Conservation (phyloP, 2,888 invertebrate species). For the Elegia similella region DNA sequence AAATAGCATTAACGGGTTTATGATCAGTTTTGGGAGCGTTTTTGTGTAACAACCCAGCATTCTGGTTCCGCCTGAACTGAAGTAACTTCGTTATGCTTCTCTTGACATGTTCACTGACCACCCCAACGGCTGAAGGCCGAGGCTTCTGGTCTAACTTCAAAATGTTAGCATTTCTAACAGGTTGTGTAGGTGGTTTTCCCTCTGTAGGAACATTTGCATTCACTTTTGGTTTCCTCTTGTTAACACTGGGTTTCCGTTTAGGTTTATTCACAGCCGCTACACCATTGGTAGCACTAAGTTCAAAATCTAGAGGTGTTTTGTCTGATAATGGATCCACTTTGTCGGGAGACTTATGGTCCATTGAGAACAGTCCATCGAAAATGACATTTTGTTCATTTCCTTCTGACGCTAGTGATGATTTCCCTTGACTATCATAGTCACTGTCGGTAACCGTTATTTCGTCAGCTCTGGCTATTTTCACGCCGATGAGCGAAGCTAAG, state of each 20-base stretch:
- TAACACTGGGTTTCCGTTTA: constrained; percentile 16
- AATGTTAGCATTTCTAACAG: not conserved
- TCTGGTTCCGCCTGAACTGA: constrained; percentile 45
- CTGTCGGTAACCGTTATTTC: constrained; percentile 38
- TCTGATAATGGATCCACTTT: constrained; percentile 25
- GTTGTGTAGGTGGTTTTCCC: not conserved
- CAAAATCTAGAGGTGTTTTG: constrained; percentile 14
- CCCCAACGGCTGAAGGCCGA: constrained; percentile 4
- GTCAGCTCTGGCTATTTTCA: constrained; percentile 47
- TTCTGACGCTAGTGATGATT: constrained; percentile 47
- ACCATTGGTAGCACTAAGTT: constrained; percentile 20
- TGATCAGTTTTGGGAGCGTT: not conserved
- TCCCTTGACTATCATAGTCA: constrained; percentile 58
- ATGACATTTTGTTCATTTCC: constrained; percentile 45
- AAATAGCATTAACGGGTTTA: constrained; percentile 27
- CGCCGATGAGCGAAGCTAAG: constrained; percentile 53
- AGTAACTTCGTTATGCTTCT: constrained; percentile 52
- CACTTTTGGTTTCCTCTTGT: not conserved
- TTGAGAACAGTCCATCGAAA: constrained; percentile 57
- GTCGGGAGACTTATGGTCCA: constrained; percentile 60
- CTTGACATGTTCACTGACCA: constrained; percentile 46
- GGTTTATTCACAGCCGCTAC: constrained; percentile 23
- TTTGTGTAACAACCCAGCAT: not conserved
- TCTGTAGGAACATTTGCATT: not conserved
- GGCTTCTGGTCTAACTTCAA: not conserved